Evolutionary conservation across 2,113 vertebrate genomes (phyloP).

Genomic region (Thalassarche chlororhynchos): DNA sequence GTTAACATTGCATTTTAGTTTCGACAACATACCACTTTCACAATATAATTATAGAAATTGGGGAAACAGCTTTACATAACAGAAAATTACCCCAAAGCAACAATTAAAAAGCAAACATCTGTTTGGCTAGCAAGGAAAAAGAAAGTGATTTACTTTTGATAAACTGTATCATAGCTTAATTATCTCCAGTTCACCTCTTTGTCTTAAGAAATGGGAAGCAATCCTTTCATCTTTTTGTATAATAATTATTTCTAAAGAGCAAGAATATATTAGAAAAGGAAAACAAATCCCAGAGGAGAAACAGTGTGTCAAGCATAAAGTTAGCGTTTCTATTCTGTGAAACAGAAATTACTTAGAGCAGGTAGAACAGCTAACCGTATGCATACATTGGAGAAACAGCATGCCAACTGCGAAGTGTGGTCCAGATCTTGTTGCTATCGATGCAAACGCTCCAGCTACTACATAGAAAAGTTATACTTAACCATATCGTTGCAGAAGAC

Average conservation of each 20-base stretch:
- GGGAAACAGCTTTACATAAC: neutral
- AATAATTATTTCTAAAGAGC: neutral
- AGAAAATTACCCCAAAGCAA: neutral
- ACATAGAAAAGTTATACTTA: neutral
- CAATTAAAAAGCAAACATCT: conserved; percentile 3
- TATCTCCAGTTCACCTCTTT: neutral
- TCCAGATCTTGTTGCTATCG: neutral
- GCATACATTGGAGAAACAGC: neutral
- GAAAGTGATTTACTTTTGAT: neutral
- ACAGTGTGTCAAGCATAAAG: neutral
- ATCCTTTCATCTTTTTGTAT: neutral
- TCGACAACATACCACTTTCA: neutral
- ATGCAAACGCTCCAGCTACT: neutral
- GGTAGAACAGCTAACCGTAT: neutral
- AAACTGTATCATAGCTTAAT: conserved; percentile 8
- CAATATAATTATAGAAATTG: neutral
- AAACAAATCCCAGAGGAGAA: neutral
- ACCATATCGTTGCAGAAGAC: neutral
- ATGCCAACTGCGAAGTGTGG: neutral
- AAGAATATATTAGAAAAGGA: conserved; percentile 8
- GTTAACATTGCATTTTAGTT: neutral
- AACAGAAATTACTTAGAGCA: neutral
- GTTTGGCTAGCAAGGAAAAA: neutral
- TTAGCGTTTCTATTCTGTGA: neutral
- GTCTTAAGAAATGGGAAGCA: neutral